phyloP scores from a whole-genome alignment of 1,140 invertebrate genomes.

The Megathymus violae region DNA sequence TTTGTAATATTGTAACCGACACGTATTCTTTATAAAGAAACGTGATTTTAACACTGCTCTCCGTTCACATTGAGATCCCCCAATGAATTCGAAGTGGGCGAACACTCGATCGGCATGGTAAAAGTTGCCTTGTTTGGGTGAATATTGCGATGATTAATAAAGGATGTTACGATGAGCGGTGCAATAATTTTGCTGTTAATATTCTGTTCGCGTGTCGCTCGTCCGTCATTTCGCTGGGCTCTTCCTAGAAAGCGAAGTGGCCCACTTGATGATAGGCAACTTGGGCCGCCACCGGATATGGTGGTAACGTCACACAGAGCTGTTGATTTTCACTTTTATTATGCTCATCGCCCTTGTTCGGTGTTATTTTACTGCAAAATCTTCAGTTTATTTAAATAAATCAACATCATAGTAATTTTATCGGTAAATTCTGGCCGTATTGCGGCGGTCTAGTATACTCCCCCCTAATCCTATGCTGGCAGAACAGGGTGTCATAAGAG shows the following conservation, averaged over 20 bases:
- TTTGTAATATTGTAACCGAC: constrained; percentile 42
- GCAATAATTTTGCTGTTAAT: constrained; percentile 58
- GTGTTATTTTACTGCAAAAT: neutral
- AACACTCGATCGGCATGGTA: constrained; percentile 36
- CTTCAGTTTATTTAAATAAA: too few species aligned
- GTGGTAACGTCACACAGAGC: constrained; percentile 55
- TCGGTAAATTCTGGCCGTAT: too few species aligned
- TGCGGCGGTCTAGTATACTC: too few species aligned
- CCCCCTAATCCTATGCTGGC: too few species aligned
- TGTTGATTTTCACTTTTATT: constrained; percentile 77
- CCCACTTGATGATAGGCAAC: constrained; percentile 62
- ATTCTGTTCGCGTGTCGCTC: constrained; percentile 58
- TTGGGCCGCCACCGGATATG: constrained; percentile 54
- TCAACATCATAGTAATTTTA: too few species aligned
- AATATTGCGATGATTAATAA: constrained; percentile 53
- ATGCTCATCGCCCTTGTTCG: constrained; percentile 43
- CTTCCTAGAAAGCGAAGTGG: constrained; percentile 78
- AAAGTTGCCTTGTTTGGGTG: constrained; percentile 38
- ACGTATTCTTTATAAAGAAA: constrained; percentile 37
- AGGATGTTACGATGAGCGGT: constrained; percentile 54
- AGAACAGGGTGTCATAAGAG: too few species aligned
- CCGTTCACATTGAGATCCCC: constrained; percentile 29
- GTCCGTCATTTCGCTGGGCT: constrained; percentile 67
- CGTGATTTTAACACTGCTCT: constrained; percentile 25
- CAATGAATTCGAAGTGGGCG: constrained; percentile 36